phyloP scores from a whole-genome alignment of 2,888 invertebrate genomes.

The Tenthredo scrophulariae region DNA sequence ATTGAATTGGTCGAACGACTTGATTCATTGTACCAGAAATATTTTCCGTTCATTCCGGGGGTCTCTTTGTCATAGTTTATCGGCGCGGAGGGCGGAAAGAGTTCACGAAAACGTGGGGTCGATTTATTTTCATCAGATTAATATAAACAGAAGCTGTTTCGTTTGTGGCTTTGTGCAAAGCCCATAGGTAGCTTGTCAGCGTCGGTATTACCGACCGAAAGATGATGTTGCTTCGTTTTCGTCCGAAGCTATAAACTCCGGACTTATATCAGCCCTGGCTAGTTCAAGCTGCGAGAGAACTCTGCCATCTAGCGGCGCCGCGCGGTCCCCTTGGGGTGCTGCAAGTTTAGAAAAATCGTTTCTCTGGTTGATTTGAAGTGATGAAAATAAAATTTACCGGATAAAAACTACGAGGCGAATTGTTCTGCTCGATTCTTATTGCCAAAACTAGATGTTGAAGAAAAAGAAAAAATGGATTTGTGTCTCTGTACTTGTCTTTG shows the following conservation, averaged over 20 bases:
- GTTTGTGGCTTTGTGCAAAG: too few relatives aligned
- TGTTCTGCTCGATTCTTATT: too few relatives aligned
- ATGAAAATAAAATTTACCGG: too few relatives aligned
- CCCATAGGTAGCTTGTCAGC: too few relatives aligned
- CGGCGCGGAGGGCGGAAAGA: background rate
- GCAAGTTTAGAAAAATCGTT: background rate
- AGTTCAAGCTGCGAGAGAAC: conserved; percentile 4
- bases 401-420: background rate
- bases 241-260: background rate
- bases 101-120: background rate
- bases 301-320: background rate
- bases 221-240: background rate
- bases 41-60: conserved; percentile 4
- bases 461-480: background rate
- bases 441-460: too few relatives aligned
- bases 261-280: background rate
- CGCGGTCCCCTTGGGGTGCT: background rate
- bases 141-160: background rate
- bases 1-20: background rate
- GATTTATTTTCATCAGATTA: background rate
- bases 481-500: background rate
- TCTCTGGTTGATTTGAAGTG: background rate
- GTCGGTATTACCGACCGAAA: too few relatives aligned
- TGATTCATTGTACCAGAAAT: background rate
- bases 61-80: background rate